phyloP scores from a whole-genome alignment of 2,888 invertebrate genomes.

The Catocala fraxini region DNA sequence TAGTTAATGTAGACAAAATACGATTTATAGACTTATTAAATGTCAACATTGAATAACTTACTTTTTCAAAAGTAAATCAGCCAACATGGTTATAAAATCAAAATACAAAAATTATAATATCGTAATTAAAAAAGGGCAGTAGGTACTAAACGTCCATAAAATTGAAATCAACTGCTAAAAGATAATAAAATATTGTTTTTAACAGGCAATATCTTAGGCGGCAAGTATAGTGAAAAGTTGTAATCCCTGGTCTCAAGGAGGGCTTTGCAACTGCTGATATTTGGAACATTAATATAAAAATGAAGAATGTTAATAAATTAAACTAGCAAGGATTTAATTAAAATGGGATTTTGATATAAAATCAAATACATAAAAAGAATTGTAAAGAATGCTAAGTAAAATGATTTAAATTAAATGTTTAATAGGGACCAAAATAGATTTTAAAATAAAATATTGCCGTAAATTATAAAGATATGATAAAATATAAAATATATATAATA shows the following conservation, averaged over 20 bases:
- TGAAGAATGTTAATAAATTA: background rate
- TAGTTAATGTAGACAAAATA: too few species aligned
- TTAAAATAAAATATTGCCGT: conserved; percentile 8
- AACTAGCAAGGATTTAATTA: background rate
- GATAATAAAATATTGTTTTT: background rate
- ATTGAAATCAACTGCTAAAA: background rate
- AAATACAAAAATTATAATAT: too few species aligned
- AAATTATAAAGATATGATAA: conserved; percentile 19
- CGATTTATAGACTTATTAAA: too few species aligned
- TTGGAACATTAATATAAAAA: background rate
- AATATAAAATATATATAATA: conserved; percentile 15
- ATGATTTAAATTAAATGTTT: background rate
- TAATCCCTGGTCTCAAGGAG: background rate
- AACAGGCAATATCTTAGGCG: background rate
- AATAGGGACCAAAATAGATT: conserved; percentile 9
- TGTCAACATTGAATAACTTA: too few species aligned
- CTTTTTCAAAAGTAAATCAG: background rate
- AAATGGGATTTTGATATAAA: background rate
- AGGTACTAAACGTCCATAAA: background rate
- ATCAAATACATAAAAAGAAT: conserved; percentile 1
- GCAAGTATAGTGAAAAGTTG: conserved; percentile 7
- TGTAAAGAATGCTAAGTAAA: background rate
- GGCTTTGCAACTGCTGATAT: background rate
- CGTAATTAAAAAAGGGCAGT: too few species aligned
- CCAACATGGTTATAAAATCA: too few species aligned